Base-by-base conservation (phyloP, 1,140 invertebrate genomes). In the Diuraphis noxia region DNA sequence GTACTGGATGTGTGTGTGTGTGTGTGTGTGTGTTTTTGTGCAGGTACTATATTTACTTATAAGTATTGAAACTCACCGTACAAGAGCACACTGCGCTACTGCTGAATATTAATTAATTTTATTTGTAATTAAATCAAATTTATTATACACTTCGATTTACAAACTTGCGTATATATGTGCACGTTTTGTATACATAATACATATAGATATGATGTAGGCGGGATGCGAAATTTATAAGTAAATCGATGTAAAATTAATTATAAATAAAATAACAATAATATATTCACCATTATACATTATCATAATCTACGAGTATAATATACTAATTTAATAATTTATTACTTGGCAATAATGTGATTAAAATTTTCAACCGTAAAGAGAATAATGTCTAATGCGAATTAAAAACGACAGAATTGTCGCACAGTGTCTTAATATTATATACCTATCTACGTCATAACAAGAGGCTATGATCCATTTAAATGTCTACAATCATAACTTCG, bases 211-310 rank as follows among this genome's bases (percentile, higher is more conserved):
- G 17, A 72, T 72, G 56, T 17, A n/a, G n/a, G 30, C 10, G 30
- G 30, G 56, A 34, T 1, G 30, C 56, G 30, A 72, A 72, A 72
- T n/a, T n/a, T 72, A 72, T 72, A n/a, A 72, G 56, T 72, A 72
- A 72, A n/a, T 72, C 56, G 56, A 72, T n/a, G 30, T 72, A 72
- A 72, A 72, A 72, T 72, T 72, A 72, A n/a, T 72, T 72, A 72
- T 72, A 72, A 72, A 72, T 72, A 72, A 72, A 72, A 72, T 72
- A 30, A 17, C 56, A n/a, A n/a, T n/a, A n/a, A n/a, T n/a, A 13
- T n/a, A 63, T 56, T 30, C 56, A 72, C 30, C 19, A 5, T n/a
- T 72, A 17, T 72, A n/a, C n/a, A n/a, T n/a, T 72, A 72, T 72
- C 34, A 72, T 72, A 72, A 72, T 13, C 30, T 17, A n/a, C 56